Evolutionary conservation across 2,888 invertebrate species (phyloP), one percentile per base, ranked within the genome.

Genomic region (Apamea monoglypha): DNA sequence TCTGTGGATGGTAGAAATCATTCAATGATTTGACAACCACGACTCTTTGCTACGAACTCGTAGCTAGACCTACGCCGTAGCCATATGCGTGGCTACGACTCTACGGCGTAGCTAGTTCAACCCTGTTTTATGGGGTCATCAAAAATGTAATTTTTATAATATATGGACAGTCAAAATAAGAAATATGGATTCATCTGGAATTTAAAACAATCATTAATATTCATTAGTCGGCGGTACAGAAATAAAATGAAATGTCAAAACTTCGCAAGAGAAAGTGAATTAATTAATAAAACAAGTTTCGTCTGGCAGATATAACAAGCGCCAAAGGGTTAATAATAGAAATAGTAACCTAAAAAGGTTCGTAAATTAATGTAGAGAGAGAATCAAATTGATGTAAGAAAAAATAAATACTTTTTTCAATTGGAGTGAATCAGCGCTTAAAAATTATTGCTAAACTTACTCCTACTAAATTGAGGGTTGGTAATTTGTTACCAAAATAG

Each of bases 191-290:
- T 66, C 29, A 53, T 56, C 66, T 78, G 64, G 16, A 72, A 63
- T 77, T 84, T 81, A 21, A 77, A 81, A 81, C 74, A 70, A 44
- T 63, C 36, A 81, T 81, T 84, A 61, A 84, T 84, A 84, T 85
- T 84, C 4, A 81, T 81, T 81, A 75, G 72, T 77, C 36, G 18
- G 32, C 16, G 59, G 59, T 69, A 32, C 14, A 53, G 53, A 74
- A 77, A 68, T 77, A 73, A 84, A 74, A 73, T 61, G 40, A 71
- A 84, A 80, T 74, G 81, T 74, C 74, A 74, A 76, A 84, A 84
- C 77, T 84, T 84, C 25, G 50, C 63, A 67, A 63, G 71, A 74
- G 44, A 71, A 84, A 80, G 80, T 63, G 25, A 73, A 74, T 84
- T 76, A 80, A 84, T 84, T 71, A 84, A 84, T 76, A 76, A 75